These are phyloP conservation scores for Carpatolechia fugitivella DNA, from an alignment of 2,888 invertebrate genomes.

Conservation along the genomic window DNA sequence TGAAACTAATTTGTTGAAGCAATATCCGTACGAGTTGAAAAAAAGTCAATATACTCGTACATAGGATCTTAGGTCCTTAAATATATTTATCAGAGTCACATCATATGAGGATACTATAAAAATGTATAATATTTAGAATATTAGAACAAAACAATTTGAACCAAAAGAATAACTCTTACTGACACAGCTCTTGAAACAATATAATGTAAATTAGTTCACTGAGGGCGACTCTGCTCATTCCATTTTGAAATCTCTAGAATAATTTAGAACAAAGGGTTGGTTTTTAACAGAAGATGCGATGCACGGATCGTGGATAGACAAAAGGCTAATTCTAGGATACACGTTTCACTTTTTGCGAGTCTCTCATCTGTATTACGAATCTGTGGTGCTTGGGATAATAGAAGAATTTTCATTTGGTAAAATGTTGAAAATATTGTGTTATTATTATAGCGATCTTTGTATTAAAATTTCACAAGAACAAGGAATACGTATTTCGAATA, in stretches of 20 bases:
- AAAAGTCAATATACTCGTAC: no score
- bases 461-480: no score
- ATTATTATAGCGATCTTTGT: not conserved
- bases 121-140: no score
- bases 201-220: constrained; percentile 1
- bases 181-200: no score
- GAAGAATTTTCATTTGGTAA: not conserved
- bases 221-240: not conserved
- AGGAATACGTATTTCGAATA: no score
- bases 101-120: no score
- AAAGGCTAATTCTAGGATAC: constrained; percentile 2
- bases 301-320: constrained; percentile 3
- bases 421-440: no score
- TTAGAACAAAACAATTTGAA: not conserved
- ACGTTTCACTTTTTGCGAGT: not conserved
- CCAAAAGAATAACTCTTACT: no score
- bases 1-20: no score
- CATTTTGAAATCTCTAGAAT: not conserved
- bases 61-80: no score
- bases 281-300: constrained; percentile 4
- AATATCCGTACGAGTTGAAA: no score
- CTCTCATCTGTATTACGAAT: not conserved
- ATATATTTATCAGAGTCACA: no score
- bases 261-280: not conserved
- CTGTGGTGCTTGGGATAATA: not conserved